phyloP scores from a whole-genome alignment of 1,140 invertebrate species.

The Drosophila sproati region DNA sequence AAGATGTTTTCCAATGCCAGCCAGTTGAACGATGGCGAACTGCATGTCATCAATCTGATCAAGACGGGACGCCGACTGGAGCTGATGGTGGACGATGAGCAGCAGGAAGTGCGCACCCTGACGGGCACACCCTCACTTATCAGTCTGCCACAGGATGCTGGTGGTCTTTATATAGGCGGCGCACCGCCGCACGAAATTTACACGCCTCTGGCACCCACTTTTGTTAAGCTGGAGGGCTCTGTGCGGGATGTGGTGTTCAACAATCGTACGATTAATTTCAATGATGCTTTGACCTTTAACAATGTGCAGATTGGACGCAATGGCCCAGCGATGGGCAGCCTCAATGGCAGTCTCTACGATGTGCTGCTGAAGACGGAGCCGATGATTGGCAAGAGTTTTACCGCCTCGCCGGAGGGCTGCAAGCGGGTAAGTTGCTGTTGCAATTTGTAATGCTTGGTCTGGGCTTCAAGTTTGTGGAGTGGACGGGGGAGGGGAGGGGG shows the following conservation, averaged over 20 bases:
- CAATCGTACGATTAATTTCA: constrained; percentile 89
- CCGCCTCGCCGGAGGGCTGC: constrained; percentile 84
- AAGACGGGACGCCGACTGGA: constrained; percentile 86
- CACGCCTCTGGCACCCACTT: constrained; percentile 71
- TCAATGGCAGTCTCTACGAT: constrained; percentile 79
- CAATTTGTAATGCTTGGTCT: constrained; percentile 16
- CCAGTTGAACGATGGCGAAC: constrained; percentile 87
- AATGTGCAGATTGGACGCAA: constrained; percentile 90
- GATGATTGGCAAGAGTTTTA: constrained; percentile 84
- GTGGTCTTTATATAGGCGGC: constrained; percentile 85
- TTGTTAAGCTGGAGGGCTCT: constrained; percentile 90
- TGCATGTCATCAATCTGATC: constrained; percentile 87
- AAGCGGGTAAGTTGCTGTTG: constrained; percentile 82
- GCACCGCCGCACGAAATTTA: constrained; percentile 72
- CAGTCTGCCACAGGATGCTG: constrained; percentile 85
- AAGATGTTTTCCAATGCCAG: constrained; percentile 87
- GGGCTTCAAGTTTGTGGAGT: background rate
- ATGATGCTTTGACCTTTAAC: constrained; percentile 88
- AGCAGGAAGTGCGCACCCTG: constrained; percentile 86
- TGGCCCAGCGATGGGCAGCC: constrained; percentile 86
- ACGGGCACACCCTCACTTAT: constrained; percentile 85
- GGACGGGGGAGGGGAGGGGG: no score
- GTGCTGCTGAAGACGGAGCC: constrained; percentile 84
- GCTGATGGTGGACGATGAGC: constrained; percentile 89
- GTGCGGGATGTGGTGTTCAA: constrained; percentile 93